Percentiles rank a stretch among this genome's conserved stretches.
These are phyloP conservation scores for Liodrosophila aerea DNA, from an alignment of 2,888 invertebrate genomes.

Conservation along the genomic window DNA sequence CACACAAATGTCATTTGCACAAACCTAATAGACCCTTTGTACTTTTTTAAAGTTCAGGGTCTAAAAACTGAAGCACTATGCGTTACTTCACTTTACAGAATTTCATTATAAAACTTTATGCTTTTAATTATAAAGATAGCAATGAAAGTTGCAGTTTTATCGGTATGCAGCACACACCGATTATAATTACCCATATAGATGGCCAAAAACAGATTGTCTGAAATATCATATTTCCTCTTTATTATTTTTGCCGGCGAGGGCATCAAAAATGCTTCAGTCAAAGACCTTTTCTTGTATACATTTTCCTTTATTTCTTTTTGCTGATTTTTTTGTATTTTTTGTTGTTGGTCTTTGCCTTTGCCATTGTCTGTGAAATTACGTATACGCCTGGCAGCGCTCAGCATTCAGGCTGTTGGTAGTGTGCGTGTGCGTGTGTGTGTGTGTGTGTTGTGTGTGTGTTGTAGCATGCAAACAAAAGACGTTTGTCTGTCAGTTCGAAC, in stretches of 20 bases:
- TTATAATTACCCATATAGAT: conserved; percentile 38
- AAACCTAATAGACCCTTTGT: too few relatives aligned
- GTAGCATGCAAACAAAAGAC: conserved; percentile 66
- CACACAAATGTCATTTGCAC: too few relatives aligned
- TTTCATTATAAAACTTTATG: too few relatives aligned
- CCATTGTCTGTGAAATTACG: conserved; percentile 73
- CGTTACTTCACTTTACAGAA: not conserved
- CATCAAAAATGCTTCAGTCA: conserved; percentile 53
- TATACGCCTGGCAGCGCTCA: conserved; percentile 69
- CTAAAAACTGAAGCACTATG: too few relatives aligned
- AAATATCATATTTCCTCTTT: conserved; percentile 28
- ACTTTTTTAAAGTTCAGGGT: too few relatives aligned
- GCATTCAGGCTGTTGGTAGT: conserved; percentile 5
- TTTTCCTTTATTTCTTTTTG: conserved; percentile 31
- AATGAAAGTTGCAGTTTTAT: not conserved
- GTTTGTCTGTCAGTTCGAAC: conserved; percentile 72
- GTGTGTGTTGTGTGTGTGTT: conserved; percentile 26
- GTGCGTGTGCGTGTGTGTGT: conserved; percentile 22
- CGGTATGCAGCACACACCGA: not conserved
- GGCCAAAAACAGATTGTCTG: conserved; percentile 29
- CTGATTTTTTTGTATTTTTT: conserved; percentile 42
- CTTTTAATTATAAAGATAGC: conserved; percentile 14
- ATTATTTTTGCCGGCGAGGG: conserved; percentile 34
- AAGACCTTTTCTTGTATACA: conserved; percentile 60
- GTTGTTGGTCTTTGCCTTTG: conserved; percentile 27